phyloP scores from a whole-genome alignment of 2,797 vertebrate species.

The Jordanella pulchra region DNA sequence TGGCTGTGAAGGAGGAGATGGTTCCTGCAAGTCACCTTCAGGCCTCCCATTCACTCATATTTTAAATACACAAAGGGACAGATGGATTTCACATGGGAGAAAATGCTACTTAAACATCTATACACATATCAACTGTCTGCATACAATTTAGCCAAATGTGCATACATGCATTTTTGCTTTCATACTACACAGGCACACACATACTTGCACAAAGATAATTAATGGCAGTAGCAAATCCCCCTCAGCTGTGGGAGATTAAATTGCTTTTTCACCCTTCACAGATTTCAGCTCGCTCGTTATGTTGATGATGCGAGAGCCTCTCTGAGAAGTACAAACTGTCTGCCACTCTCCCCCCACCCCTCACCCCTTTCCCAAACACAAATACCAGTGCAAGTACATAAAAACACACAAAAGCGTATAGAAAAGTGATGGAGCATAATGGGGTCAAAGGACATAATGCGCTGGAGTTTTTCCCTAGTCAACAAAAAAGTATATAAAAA shows the following conservation, averaged over 20 bases:
- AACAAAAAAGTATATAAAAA: constrained; percentile 5
- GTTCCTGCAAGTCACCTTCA: constrained; percentile 61
- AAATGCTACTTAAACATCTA: constrained; percentile 9
- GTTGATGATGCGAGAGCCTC: constrained; percentile 76
- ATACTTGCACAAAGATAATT: constrained; percentile 70
- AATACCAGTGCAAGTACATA: constrained; percentile 25
- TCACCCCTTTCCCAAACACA: constrained; percentile 19
- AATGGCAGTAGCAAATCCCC: constrained; percentile 76
- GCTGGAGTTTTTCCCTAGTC: constrained; percentile 13
- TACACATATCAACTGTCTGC: constrained; percentile 11
- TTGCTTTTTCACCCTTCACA: constrained; percentile 82
- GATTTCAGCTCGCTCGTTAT: constrained; percentile 78
- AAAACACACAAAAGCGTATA: constrained; percentile 27
- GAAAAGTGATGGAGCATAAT: constrained; percentile 18
- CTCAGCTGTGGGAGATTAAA: constrained; percentile 80
- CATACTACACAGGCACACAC: constrained; percentile 12
- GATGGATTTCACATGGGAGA: background rate
- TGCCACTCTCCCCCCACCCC: constrained; percentile 33
- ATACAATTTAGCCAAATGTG: constrained; percentile 21
- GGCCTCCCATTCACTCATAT: constrained; percentile 26
- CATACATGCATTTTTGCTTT: constrained; percentile 18
- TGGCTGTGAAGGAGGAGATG: constrained; percentile 48
- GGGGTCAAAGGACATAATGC: constrained; percentile 22
- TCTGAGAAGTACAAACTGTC: constrained; percentile 73
- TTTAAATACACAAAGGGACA: constrained; percentile 26